These are phyloP conservation scores for Sitophilus oryzae DNA, from an alignment of 1,140 invertebrate genomes.

Conservation along the genomic window DNA sequence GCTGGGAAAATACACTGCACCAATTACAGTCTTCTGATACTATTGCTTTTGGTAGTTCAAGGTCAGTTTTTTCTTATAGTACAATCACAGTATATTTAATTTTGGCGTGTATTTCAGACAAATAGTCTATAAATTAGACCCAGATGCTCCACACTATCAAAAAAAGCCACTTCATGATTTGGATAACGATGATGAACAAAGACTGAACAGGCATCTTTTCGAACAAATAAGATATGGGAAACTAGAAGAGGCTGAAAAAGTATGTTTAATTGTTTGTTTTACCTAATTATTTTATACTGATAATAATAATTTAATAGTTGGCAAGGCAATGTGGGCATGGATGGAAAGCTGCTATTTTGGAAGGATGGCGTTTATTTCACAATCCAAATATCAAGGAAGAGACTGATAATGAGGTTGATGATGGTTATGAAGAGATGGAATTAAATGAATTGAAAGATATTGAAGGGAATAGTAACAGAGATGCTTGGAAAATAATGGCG, in stretches of 20 bases:
- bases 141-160: constrained; percentile 84
- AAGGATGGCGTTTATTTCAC: constrained; percentile 82
- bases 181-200: constrained; percentile 81
- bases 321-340: constrained; percentile 80
- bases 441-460: constrained; percentile 47
- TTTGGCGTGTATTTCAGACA: constrained; percentile 42
- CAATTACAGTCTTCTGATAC: constrained; percentile 56
- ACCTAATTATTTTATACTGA: background rate
- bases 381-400: constrained; percentile 64
- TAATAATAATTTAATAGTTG: constrained; percentile 45
- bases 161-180: constrained; percentile 77
- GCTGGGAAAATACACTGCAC: constrained; percentile 89
- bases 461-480: constrained; percentile 79
- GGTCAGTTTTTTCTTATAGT: constrained; percentile 3
- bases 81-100: background rate
- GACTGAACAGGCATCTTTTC: constrained; percentile 64
- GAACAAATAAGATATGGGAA: constrained; percentile 78
- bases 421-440: constrained; percentile 30
- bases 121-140: constrained; percentile 76
- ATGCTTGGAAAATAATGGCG: constrained; percentile 87
- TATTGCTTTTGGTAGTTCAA: constrained; percentile 50
- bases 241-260: constrained; percentile 70
- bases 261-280: constrained; percentile 12
- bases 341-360: constrained; percentile 81
- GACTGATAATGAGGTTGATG: constrained; percentile 19